A percentile compares a stretch with the other conserved stretches of the same genome.
Conservation (phyloP, 2,888 invertebrate species). For the Drosophila merina region DNA sequence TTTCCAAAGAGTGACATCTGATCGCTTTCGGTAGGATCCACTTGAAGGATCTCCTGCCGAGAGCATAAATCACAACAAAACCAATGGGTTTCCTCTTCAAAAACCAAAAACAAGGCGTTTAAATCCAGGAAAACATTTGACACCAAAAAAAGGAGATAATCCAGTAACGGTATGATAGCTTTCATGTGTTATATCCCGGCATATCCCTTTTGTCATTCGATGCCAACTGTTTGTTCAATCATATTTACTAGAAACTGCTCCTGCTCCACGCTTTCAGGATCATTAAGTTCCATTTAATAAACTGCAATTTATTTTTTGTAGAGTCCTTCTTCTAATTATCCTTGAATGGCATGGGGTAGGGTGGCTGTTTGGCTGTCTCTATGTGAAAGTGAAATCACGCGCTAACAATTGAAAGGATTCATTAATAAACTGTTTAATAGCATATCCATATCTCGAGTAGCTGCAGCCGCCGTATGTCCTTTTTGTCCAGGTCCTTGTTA, state of each 20-base stretch:
- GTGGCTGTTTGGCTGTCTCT: conserved; percentile 25
- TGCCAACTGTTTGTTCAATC: conserved; percentile 72
- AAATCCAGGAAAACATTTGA: conserved; percentile 74
- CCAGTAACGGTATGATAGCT: conserved; percentile 60
- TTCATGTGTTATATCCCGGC: conserved; percentile 67
- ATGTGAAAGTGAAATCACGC: conserved; percentile 78
- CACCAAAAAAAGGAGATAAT: conserved; percentile 49
- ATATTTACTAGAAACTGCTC: conserved; percentile 55
- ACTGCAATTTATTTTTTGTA: conserved; percentile 51
- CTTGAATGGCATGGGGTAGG: conserved; percentile 49
- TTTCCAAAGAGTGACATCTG: neutral
- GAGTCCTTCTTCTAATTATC: conserved; percentile 75
- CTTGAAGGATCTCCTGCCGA: conserved; percentile 26
- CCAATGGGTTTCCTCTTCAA: conserved; percentile 31
- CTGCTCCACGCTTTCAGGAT: conserved; percentile 66
- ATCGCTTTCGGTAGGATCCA: conserved; percentile 2
- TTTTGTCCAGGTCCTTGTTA: conserved; percentile 64
- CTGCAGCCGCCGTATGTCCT: conserved; percentile 76
- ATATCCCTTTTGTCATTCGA: conserved; percentile 50
- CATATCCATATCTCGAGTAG: conserved; percentile 63
- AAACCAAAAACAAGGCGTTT: conserved; percentile 52
- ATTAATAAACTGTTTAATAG: conserved; percentile 82
- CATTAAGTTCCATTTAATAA: conserved; percentile 68
- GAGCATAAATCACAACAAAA: conserved; percentile 52
- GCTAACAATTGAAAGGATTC: conserved; percentile 82